phyloP scores from a whole-genome alignment of 2,888 invertebrate species.

The Belgica antarctica region DNA sequence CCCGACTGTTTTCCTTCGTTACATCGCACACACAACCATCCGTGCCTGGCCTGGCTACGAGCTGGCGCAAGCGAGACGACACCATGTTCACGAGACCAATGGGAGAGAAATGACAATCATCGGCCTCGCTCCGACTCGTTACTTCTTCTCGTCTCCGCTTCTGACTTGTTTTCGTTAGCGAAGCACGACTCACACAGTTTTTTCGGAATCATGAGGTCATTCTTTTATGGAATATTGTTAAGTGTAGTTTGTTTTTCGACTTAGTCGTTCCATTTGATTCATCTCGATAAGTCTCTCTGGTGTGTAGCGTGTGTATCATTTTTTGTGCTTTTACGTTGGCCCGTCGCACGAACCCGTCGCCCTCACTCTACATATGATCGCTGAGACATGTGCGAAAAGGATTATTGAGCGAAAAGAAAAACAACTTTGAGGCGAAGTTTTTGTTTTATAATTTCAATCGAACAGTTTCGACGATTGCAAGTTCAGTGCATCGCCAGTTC shows the following conservation, averaged over 20 bases:
- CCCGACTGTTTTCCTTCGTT: neutral
- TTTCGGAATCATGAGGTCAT: slow-evolving; percentile 40
- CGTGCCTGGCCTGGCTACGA: slow-evolving; percentile 18
- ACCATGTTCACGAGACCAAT: neutral
- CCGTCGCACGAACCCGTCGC: neutral
- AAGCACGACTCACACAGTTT: slow-evolving; percentile 21
- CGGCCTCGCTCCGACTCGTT: neutral
- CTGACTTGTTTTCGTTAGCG: slow-evolving; percentile 15
- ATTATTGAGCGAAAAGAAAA: too few species aligned
- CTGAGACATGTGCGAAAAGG: slow-evolving; percentile 12
- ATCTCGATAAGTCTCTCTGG: slow-evolving; percentile 36
- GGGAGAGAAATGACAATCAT: neutral
- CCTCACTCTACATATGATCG: slow-evolving; percentile 4
- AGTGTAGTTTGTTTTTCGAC: slow-evolving; percentile 40
- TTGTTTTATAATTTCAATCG: too few species aligned
- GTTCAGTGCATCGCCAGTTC: too few species aligned
- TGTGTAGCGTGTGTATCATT: slow-evolving; percentile 21
- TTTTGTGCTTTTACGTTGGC: slow-evolving; percentile 19
- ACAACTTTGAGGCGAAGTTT: too few species aligned
- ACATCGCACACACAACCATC: too few species aligned
- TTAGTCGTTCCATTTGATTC: slow-evolving; percentile 43
- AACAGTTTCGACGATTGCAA: too few species aligned
- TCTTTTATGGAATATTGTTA: slow-evolving; percentile 41
- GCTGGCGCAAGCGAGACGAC: neutral
- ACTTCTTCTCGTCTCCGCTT: neutral